Percentiles rank a stretch among this genome's conserved stretches.
Conservation (phyloP, 2,113 vertebrate species). For the Gulo gulo region DNA sequence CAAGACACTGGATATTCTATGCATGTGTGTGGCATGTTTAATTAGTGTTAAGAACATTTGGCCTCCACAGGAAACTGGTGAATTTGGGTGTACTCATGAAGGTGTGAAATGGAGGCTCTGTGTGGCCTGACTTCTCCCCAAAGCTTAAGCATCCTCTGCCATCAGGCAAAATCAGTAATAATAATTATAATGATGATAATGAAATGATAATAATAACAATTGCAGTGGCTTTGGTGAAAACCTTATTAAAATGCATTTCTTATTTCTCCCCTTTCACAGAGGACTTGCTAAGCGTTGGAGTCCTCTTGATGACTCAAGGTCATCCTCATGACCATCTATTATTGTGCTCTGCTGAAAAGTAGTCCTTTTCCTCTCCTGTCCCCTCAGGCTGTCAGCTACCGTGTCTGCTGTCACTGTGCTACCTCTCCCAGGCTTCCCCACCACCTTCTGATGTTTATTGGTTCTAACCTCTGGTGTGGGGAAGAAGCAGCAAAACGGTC, state of each 20-base stretch:
- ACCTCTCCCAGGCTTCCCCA: background rate
- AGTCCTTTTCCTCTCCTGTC: conserved; percentile 15
- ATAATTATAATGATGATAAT: background rate
- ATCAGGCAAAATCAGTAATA: background rate
- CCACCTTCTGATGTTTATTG: background rate
- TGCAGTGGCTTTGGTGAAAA: background rate
- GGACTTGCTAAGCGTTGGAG: background rate
- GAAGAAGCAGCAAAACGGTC: background rate
- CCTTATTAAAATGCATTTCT: background rate
- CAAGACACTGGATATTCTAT: background rate
- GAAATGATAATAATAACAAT: background rate
- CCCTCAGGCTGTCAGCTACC: conserved; percentile 38
- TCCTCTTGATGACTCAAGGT: conserved; percentile 18
- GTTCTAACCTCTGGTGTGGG: conserved; percentile 16
- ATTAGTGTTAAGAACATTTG: background rate
- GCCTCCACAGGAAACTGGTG: background rate
- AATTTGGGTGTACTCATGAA: background rate
- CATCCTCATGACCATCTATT: background rate
- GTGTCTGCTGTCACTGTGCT: background rate
- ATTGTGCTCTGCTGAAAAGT: background rate
- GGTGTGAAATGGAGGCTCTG: background rate
- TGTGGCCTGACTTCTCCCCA: background rate
- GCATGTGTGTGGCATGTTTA: background rate
- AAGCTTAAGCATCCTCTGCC: background rate
- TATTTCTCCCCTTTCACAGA: background rate